Conservation (phyloP, 1,140 invertebrate species). For the Drosophila truncata region DNA sequence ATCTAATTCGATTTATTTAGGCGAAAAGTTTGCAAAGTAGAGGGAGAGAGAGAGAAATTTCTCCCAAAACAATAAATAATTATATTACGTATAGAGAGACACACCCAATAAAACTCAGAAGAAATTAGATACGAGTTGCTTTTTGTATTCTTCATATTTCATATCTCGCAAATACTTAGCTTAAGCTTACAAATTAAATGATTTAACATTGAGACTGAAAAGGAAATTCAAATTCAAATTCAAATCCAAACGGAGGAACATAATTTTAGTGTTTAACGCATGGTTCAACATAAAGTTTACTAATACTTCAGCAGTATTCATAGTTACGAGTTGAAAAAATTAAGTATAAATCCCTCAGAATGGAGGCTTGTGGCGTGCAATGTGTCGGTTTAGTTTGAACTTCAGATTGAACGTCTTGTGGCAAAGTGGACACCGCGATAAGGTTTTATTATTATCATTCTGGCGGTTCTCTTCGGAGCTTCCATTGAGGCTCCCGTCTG, state of each 20-base stretch:
- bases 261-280: background rate
- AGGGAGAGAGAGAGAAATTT: background rate
- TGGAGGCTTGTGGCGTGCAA: constrained; percentile 47
- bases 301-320: background rate
- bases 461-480: background rate
- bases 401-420: constrained; percentile 63
- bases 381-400: constrained; percentile 74
- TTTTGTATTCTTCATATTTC: background rate
- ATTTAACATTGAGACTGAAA: background rate
- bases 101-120: constrained; percentile 56
- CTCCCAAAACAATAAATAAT: constrained; percentile 22
- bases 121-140: constrained; percentile 18
- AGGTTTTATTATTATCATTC: background rate
- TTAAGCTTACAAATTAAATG: background rate
- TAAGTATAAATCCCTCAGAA: background rate
- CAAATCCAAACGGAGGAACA: background rate
- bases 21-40: constrained; percentile 6
- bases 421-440: constrained; percentile 59
- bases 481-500: background rate
- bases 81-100: constrained; percentile 22
- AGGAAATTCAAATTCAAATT: background rate
- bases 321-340: background rate
- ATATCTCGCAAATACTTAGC: background rate
- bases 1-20: constrained; percentile 6
- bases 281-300: background rate